Evolutionary conservation across 2,888 invertebrate species (phyloP).

Genomic region (Agrochola litura): DNA sequence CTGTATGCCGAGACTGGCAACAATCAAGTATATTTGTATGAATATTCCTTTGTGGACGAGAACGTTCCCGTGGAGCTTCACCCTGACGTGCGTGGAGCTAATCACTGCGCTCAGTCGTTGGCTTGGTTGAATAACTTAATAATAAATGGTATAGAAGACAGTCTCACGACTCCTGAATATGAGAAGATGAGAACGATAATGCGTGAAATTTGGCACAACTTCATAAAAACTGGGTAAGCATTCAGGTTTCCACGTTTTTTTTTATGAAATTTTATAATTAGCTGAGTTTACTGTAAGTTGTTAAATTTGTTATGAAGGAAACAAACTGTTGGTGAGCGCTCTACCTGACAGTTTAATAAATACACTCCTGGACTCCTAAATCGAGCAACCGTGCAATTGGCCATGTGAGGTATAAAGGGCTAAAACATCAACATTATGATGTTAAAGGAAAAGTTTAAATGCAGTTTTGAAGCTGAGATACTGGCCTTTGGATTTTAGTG

Average conservation of each 20-base stretch:
- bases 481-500: too few species aligned
- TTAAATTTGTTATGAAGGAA: not conserved
- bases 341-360: not conserved
- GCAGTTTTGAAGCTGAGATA: too few species aligned
- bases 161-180: conserved; percentile 9
- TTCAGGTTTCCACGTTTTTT: not conserved
- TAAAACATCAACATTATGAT: too few species aligned
- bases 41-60: conserved; percentile 71
- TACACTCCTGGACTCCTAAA: too few species aligned
- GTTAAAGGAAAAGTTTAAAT: too few species aligned
- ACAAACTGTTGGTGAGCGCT: not conserved
- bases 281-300: not conserved
- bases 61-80: conserved; percentile 63
- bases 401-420: too few species aligned
- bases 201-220: conserved; percentile 49
- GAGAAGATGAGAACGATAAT: conserved; percentile 47
- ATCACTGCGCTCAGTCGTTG: conserved; percentile 68
- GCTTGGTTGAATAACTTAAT: conserved; percentile 54
- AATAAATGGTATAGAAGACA: conserved; percentile 43
- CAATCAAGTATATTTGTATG: conserved; percentile 71
- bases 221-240: conserved; percentile 27
- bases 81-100: conserved; percentile 62
- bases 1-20: conserved; percentile 73
- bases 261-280: not conserved
- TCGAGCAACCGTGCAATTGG: too few species aligned